Evolutionary conservation across 2,888 invertebrate genomes (phyloP).

Genomic region (Polia nebulosa): DNA sequence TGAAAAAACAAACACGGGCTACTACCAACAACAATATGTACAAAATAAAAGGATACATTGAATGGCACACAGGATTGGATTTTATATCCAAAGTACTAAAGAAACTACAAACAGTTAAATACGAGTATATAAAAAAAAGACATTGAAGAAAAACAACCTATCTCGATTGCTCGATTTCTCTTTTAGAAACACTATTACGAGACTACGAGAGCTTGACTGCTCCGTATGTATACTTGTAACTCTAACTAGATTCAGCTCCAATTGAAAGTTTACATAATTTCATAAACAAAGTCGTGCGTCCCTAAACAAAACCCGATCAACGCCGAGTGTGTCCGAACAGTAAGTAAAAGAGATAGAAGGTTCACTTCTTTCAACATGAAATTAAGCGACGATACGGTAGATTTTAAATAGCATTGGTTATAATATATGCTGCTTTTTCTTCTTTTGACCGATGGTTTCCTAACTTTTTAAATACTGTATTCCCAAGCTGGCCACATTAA

Average conservation of each 20-base stretch:
- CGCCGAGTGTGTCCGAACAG: constrained; percentile 35
- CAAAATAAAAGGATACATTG: too few relatives aligned
- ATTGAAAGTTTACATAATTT: constrained; percentile 57
- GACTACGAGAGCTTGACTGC: constrained; percentile 12
- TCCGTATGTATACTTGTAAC: constrained; percentile 21
- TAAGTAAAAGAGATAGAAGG: constrained; percentile 24
- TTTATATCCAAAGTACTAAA: neutral
- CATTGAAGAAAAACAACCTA: neutral
- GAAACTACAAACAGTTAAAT: neutral
- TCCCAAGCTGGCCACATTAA: too few relatives aligned
- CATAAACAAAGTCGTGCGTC: constrained; percentile 53
- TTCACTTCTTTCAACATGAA: neutral
- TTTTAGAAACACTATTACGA: constrained; percentile 22
- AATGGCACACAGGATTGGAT: neutral
- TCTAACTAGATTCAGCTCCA: constrained; percentile 39
- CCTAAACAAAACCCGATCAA: constrained; percentile 58
- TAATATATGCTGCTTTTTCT: too few relatives aligned
- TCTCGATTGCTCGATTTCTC: neutral
- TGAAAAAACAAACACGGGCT: too few relatives aligned
- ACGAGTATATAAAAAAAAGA: neutral
- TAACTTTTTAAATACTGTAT: too few relatives aligned
- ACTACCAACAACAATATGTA: too few relatives aligned
- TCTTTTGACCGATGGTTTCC: too few relatives aligned
- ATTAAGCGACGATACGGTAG: too few relatives aligned
- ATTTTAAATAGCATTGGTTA: too few relatives aligned